Percentiles rank a stretch among this genome's conserved stretches.
These are phyloP conservation scores for Conops quadrifasciatus DNA, from an alignment of 2,888 invertebrate genomes.

Conservation along the genomic window DNA sequence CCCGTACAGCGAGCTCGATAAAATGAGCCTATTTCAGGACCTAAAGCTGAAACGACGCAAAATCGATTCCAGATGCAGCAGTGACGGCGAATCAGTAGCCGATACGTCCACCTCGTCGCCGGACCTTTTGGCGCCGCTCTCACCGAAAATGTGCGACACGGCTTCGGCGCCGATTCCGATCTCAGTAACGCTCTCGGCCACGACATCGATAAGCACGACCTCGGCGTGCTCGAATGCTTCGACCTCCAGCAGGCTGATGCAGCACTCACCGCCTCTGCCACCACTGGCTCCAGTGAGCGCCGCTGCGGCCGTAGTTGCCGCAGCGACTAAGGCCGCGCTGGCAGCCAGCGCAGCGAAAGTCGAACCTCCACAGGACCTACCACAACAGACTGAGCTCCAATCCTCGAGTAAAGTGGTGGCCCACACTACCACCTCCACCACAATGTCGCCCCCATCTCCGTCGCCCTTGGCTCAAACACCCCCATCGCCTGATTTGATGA, in stretches of 20 bases:
- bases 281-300: constrained; percentile 38
- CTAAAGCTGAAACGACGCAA: constrained; percentile 97
- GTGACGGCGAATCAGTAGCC: constrained; percentile 95
- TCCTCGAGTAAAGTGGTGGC: constrained; percentile 55
- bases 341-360: constrained; percentile 41
- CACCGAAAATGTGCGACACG: constrained; percentile 77
- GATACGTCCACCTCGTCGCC: constrained; percentile 93
- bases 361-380: constrained; percentile 46
- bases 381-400: constrained; percentile 60
- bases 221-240: constrained; percentile 45
- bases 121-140: constrained; percentile 83
- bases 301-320: constrained; percentile 43
- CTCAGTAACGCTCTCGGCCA: constrained; percentile 50
- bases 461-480: constrained; percentile 49
- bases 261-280: constrained; percentile 33
- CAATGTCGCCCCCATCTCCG: constrained; percentile 60
- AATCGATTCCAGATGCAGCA: constrained; percentile 95
- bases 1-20: constrained; percentile 94
- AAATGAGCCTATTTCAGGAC: constrained; percentile 99
- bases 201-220: constrained; percentile 48
- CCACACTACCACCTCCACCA: constrained; percentile 55
- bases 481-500: constrained; percentile 40
- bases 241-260: constrained; percentile 41
- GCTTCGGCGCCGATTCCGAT: constrained; percentile 44
- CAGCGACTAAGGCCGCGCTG: constrained; percentile 45